Evolutionary conservation across 2,888 invertebrate genomes (phyloP), one percentile per base, ranked within the genome.

Genomic region (Anoncus sp.): DNA sequence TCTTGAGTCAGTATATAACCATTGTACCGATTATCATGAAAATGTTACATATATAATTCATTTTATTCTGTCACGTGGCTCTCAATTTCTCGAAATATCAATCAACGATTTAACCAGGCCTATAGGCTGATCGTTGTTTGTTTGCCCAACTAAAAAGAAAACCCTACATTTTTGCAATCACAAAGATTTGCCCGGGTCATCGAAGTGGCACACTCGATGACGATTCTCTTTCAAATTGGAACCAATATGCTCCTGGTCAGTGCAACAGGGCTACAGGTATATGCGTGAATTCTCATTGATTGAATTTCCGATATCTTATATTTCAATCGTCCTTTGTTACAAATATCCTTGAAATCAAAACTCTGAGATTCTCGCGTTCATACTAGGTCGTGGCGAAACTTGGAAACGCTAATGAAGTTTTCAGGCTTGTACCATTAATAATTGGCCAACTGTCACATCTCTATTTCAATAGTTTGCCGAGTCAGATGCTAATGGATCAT

Each of bases 221-320:
- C 73, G 0, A 74, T 65, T 27, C 43, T 81, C 10, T 31, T 81
- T 24, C 60, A 80, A 60, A 71, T 80, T 18, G 62, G 12, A 9
- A 14, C 49, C 35, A 81, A 73, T 38, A 77, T 80, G 72, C n/a
- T 66, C 2, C 67, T 81, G 51, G 76, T 81, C 20, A 77, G 80
- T 45, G 70, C 75, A 9, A 80, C 80, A 5, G 81, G 81, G 57
- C 60, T 80, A 20, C 73, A 76, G 66, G 81, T 80, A 43, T 6
- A 14, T 43, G 6, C 24, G 6, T 43, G 10, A n/a, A n/a, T n/a
- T n/a, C 7, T 14, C 3, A 2, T 65, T 20, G 9, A 63, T 35
- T 24, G 7, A 16, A 7, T 18, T n/a, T 35, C 43, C 6, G 4
- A 43, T n/a, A 43, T 43, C 12, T 43, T 7, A n/a, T 12, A 4